phyloP scores from a whole-genome alignment of 2,113 vertebrate species.

The Sialia sialis region DNA sequence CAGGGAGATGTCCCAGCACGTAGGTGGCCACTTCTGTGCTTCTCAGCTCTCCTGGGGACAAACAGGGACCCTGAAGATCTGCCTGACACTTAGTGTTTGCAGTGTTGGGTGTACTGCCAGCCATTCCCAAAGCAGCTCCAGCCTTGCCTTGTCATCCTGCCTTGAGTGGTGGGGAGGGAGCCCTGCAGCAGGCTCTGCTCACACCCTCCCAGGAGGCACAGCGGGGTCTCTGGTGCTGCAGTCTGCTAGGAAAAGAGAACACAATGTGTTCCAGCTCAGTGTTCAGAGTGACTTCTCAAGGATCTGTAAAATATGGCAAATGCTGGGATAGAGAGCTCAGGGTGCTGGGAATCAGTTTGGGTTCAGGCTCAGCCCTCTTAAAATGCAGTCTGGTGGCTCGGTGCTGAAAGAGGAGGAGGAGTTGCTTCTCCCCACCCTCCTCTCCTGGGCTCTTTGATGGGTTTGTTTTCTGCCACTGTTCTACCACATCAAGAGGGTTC shows the following conservation, averaged over 20 bases:
- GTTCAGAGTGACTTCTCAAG: background rate
- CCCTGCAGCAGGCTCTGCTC: background rate
- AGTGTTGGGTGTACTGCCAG: background rate
- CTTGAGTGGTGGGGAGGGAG: background rate
- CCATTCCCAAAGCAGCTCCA: background rate
- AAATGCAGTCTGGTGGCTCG: background rate
- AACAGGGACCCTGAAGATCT: background rate
- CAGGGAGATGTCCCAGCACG: conserved; percentile 52
- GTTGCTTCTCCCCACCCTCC: background rate
- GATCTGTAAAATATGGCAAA: background rate
- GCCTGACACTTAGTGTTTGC: rapidly evolving
- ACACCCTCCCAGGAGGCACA: rapidly evolving
- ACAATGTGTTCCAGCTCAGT: rapidly evolving
- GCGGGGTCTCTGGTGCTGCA: background rate
- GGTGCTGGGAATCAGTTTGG: background rate
- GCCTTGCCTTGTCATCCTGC: background rate
- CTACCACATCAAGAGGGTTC: background rate
- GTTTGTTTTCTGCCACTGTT: background rate
- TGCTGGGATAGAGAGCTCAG: background rate
- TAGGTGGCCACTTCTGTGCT: background rate
- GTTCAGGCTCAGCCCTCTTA: background rate
- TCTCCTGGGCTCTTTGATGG: background rate
- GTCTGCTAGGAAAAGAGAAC: background rate
- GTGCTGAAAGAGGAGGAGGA: background rate
- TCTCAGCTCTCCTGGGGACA: background rate